Percentiles rank a stretch among this genome's conserved stretches.
phyloP scores from a whole-genome alignment of 2,113 vertebrate species.

The Speoplatyrhinus poulsoni region DNA sequence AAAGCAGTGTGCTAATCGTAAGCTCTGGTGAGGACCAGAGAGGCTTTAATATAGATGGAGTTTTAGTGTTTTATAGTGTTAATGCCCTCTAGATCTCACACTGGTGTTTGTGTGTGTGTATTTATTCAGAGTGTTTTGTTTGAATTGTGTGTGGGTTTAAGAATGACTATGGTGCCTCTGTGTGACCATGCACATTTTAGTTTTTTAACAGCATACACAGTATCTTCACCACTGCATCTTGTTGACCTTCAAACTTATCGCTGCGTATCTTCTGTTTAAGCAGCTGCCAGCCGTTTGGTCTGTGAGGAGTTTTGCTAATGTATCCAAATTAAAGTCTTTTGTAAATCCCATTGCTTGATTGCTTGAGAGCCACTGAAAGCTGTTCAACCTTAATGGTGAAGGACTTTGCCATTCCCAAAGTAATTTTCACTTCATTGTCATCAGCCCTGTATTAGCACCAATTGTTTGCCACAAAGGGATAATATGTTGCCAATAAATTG shows the following conservation, averaged over 20 bases:
- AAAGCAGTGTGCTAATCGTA: constrained; percentile 45
- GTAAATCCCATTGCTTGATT: constrained; percentile 76
- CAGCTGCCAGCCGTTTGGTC: constrained; percentile 61
- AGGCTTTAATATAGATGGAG: constrained; percentile 52
- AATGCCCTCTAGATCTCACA: constrained; percentile 37
- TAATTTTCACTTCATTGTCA: constrained; percentile 67
- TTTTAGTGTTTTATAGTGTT: constrained; percentile 48
- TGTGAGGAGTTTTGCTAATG: constrained; percentile 71
- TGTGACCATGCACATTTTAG: constrained; percentile 28
- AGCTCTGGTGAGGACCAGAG: constrained; percentile 59
- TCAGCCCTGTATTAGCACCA: constrained; percentile 56
- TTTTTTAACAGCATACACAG: constrained; percentile 33
- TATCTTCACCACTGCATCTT: constrained; percentile 67
- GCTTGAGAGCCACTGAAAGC: constrained; percentile 73
- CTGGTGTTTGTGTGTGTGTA: background rate
- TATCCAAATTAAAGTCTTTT: constrained; percentile 77
- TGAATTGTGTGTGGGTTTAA: background rate
- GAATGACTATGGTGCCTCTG: constrained; percentile 11
- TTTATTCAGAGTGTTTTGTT: background rate
- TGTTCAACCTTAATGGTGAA: constrained; percentile 71
- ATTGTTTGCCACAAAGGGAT: constrained; percentile 55
- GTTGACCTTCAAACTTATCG: constrained; percentile 78
- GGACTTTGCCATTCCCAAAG: constrained; percentile 73
- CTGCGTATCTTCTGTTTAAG: constrained; percentile 65
- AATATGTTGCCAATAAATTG: constrained; percentile 45